Percentiles rank a stretch among this genome's conserved stretches.
phyloP scores from a whole-genome alignment of 2,888 invertebrate species.

The Trissoscelio sp. region DNA sequence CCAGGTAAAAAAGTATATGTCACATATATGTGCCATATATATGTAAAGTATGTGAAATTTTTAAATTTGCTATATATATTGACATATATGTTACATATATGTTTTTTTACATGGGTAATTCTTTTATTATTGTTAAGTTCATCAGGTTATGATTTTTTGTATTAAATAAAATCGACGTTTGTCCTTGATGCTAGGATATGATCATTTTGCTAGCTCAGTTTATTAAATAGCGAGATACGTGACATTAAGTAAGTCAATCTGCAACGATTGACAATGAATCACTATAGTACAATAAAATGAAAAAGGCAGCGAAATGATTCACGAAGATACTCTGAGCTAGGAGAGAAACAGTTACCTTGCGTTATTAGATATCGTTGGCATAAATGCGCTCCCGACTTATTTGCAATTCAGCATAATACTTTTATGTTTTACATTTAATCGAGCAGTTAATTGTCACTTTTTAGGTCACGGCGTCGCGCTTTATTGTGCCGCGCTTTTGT shows the following conservation, averaged over 20 bases:
- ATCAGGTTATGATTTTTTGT: slow-evolving; percentile 1
- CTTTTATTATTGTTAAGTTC: too few species aligned
- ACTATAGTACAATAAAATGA: slow-evolving; percentile 27
- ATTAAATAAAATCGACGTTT: too few species aligned
- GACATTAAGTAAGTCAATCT: slow-evolving; percentile 21
- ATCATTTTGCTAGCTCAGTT: slow-evolving; percentile 13
- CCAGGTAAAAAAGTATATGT: too few species aligned
- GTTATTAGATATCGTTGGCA: slow-evolving; percentile 42
- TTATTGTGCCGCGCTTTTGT: slow-evolving; percentile 14
- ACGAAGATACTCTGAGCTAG: slow-evolving; percentile 29
- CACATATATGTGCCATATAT: too few species aligned
- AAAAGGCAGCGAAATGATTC: slow-evolving; percentile 44
- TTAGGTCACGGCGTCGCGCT: slow-evolving; percentile 37
- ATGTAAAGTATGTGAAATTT: too few species aligned
- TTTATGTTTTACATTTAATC: slow-evolving; percentile 50
- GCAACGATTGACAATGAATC: slow-evolving; percentile 40
- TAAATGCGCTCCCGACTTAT: slow-evolving; percentile 29
- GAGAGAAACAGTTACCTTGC: slow-evolving; percentile 44
- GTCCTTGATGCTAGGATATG: neutral
- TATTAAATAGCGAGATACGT: slow-evolving; percentile 24
- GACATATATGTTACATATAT: too few species aligned
- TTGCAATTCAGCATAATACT: slow-evolving; percentile 48
- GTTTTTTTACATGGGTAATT: too few species aligned
- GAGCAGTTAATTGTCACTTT: slow-evolving; percentile 39
- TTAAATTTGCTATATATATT: too few species aligned